A percentile compares a stretch with the other conserved stretches of the same genome.
Conservation (phyloP, 2,797 vertebrate species). For the Lycodopsis pacificus region DNA sequence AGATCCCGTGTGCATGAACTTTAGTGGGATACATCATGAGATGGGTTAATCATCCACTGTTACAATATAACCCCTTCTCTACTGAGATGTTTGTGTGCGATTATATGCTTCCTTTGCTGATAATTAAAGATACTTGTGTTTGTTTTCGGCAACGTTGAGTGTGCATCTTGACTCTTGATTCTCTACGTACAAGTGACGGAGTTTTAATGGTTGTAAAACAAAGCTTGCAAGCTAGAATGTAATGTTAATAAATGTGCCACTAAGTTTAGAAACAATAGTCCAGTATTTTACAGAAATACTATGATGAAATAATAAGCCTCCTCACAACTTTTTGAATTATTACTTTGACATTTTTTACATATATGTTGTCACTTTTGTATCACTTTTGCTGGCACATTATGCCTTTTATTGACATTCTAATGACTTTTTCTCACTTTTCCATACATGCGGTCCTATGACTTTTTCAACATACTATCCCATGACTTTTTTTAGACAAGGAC, state of each 20-base stretch:
- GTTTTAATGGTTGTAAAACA: background rate
- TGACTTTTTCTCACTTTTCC: too few relatives aligned
- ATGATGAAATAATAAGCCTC: background rate
- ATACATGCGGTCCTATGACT: background rate
- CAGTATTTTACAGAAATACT: background rate
- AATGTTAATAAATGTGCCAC: background rate
- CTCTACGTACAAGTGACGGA: background rate
- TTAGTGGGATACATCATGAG: background rate
- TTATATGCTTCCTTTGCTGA: background rate
- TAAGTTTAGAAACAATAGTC: background rate
- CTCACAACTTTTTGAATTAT: background rate
- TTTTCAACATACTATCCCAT: background rate
- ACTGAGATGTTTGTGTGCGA: slow-evolving; percentile 9
- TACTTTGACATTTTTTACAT: background rate
- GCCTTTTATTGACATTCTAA: background rate
- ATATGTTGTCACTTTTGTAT: background rate
- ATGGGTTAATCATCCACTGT: slow-evolving; percentile 1
- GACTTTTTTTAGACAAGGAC: background rate
- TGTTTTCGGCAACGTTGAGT: background rate
- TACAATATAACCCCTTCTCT: background rate
- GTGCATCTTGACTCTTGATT: background rate
- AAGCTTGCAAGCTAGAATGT: background rate
- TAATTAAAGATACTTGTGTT: background rate
- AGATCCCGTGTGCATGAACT: slow-evolving; percentile 8
- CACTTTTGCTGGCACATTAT: background rate